Conservation (phyloP, 2,113 vertebrate genomes). For the Fukomys damarensis region DNA sequence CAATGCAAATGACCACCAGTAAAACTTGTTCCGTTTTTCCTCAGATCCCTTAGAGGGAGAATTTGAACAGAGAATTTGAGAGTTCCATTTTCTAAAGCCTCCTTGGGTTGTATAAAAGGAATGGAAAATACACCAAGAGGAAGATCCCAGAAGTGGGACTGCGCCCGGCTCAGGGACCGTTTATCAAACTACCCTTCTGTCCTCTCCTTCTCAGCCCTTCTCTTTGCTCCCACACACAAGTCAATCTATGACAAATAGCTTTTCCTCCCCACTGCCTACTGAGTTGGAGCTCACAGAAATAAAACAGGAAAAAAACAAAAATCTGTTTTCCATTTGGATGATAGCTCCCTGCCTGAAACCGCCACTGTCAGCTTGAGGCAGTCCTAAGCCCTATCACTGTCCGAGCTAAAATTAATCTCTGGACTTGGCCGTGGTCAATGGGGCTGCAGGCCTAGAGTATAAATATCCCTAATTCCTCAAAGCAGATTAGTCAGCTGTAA, state of each 20-base stretch:
- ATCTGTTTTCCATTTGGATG: slow-evolving; percentile 61
- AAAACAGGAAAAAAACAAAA: neutral
- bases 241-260: neutral
- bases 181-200: neutral
- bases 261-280: slow-evolving; percentile 52
- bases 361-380: slow-evolving; percentile 17
- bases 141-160: slow-evolving; percentile 53
- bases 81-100: neutral
- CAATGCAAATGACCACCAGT: neutral
- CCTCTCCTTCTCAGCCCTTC: neutral
- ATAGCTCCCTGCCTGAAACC: slow-evolving; percentile 37
- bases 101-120: neutral
- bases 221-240: slow-evolving; percentile 46
- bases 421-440: slow-evolving; percentile 53
- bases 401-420: slow-evolving; percentile 1
- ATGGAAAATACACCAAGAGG: slow-evolving; percentile 43
- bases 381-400: slow-evolving; percentile 50
- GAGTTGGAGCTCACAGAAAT: slow-evolving; percentile 55
- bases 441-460: slow-evolving; percentile 37
- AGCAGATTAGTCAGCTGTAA: slow-evolving; percentile 65
- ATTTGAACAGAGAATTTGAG: neutral
- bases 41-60: neutral
- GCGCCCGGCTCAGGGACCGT: slow-evolving; percentile 1
- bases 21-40: neutral
- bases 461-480: slow-evolving; percentile 64